phyloP scores from a whole-genome alignment of 2,888 invertebrate species.

The Lottia gigantea region DNA sequence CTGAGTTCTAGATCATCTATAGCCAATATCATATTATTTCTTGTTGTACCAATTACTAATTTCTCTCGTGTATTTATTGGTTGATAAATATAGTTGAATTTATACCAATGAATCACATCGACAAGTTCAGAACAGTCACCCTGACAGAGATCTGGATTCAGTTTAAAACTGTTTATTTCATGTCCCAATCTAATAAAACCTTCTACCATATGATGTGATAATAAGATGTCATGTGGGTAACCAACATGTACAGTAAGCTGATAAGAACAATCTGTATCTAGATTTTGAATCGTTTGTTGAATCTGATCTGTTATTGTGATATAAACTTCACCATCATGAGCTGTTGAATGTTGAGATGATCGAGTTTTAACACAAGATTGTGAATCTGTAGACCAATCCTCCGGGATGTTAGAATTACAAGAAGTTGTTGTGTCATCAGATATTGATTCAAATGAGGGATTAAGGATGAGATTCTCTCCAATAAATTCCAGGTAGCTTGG shows the following conservation, averaged over 20 bases:
- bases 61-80: neutral
- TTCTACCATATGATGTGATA: conserved; percentile 21
- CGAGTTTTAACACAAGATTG: neutral
- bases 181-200: conserved; percentile 26
- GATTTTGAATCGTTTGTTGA: neutral
- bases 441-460: conserved; percentile 34
- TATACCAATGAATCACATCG: conserved; percentile 26
- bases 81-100: neutral
- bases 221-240: conserved; percentile 15
- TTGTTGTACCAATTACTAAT: neutral
- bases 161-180: conserved; percentile 21
- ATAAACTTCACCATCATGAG: neutral
- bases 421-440: too few relatives aligned
- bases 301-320: neutral
- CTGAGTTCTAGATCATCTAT: conserved; percentile 15
- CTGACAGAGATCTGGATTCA: conserved; percentile 27
- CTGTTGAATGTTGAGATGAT: neutral
- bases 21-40: conserved; percentile 14
- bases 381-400: neutral
- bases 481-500: conserved; percentile 24
- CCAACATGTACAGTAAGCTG: conserved; percentile 18
- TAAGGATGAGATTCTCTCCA: conserved; percentile 27
- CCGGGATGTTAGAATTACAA: neutral
- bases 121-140: conserved; percentile 20
- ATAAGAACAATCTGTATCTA: neutral